phyloP scores from a whole-genome alignment of 2,888 invertebrate species.

The Laspeyria flexula region DNA sequence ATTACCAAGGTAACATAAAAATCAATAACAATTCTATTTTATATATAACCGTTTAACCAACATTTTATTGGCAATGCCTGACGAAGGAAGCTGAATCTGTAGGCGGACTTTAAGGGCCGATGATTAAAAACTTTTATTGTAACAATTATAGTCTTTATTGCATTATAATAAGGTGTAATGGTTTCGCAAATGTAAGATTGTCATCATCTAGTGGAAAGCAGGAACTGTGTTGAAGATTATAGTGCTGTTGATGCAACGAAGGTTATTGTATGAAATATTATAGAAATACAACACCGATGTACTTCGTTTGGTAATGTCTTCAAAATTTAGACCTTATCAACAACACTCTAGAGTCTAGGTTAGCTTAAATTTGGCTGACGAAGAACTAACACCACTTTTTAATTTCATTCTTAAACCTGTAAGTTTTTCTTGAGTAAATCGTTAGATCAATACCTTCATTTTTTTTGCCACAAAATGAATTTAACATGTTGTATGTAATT shows the following conservation, averaged over 20 bases:
- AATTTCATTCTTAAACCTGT: no score
- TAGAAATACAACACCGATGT: no score
- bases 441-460: no score
- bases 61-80: constrained; percentile 44
- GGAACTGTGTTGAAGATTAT: constrained; percentile 31
- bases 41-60: constrained; percentile 15
- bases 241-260: background rate
- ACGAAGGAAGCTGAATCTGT: constrained; percentile 39
- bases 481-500: no score
- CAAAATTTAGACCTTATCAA: no score
- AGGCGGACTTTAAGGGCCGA: constrained; percentile 38
- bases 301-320: no score
- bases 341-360: no score
- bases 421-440: no score
- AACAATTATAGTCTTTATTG: constrained; percentile 5
- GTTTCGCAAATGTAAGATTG: constrained; percentile 9
- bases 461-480: no score
- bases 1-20: constrained; percentile 7
- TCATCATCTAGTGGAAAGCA: constrained; percentile 37
- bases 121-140: background rate
- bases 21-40: background rate
- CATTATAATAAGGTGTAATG: constrained; percentile 2
- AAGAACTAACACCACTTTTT: no score
- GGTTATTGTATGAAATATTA: constrained; percentile 4
- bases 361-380: no score